Percentiles rank a stretch among this genome's conserved stretches.
Evolutionary conservation across 2,113 vertebrate species (phyloP).

Genomic region (Tychaedon coryphoeus): DNA sequence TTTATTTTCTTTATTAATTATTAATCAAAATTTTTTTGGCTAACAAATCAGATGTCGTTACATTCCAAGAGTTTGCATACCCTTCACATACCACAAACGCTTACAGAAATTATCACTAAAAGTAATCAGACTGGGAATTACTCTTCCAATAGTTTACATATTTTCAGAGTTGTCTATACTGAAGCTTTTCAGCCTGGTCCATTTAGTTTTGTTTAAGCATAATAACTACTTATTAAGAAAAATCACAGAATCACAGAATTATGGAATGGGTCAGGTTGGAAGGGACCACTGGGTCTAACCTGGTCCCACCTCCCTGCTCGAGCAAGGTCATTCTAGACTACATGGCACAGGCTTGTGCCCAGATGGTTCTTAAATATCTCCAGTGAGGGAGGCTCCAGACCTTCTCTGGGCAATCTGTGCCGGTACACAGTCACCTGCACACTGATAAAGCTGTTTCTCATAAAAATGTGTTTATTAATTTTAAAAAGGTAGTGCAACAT

Average conservation of each 20-base stretch:
- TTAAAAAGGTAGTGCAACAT: not conserved
- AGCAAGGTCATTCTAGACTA: too few species aligned
- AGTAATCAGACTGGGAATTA: not conserved
- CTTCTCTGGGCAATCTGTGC: not conserved
- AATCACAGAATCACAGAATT: not conserved
- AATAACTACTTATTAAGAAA: not conserved
- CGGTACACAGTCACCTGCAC: rapidly evolving
- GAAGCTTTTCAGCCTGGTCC: not conserved
- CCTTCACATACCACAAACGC: not conserved
- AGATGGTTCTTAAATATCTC: not conserved
- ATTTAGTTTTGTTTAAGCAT: not conserved
- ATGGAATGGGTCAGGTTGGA: not conserved
- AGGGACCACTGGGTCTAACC: not conserved
- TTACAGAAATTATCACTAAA: not conserved
- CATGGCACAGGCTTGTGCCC: not conserved
- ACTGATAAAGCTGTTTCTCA: not conserved
- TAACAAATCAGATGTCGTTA: not conserved
- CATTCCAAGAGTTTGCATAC: not conserved
- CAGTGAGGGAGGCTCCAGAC: not conserved
- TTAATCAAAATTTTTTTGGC: not conserved
- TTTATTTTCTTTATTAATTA: not conserved
- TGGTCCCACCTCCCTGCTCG: not conserved
- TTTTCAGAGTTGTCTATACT: not conserved
- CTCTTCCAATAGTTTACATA: not conserved
- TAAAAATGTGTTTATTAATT: not conserved